Conservation (phyloP, 1,140 invertebrate species). For the Carcinoscorpius rotundicauda region DNA sequence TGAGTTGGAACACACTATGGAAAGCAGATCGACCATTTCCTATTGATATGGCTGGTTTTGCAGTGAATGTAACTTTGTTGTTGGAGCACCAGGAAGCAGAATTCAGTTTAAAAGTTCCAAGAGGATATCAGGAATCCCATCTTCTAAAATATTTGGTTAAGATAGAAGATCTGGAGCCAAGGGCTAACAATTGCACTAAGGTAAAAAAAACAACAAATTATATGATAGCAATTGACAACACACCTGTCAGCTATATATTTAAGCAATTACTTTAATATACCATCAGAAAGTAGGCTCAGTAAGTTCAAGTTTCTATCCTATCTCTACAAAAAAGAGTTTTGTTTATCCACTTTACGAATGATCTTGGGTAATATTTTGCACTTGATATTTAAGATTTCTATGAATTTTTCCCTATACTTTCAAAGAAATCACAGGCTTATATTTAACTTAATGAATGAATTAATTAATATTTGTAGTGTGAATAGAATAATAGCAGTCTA, state of each 20-base stretch:
- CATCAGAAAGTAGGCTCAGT: constrained; percentile 5
- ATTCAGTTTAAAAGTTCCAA: constrained; percentile 69
- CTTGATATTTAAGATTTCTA: no score
- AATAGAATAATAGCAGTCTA: no score
- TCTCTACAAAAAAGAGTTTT: no score
- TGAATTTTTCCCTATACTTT: no score
- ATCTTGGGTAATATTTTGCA: no score
- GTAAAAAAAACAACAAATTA: constrained; percentile 33
- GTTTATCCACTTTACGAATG: no score
- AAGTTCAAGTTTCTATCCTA: constrained; percentile 17
- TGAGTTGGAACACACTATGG: constrained; percentile 61
- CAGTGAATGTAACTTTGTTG: constrained; percentile 72
- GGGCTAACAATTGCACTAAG: constrained; percentile 78
- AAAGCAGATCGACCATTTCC: constrained; percentile 82
- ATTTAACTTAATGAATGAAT: no score
- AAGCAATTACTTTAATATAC: no score
- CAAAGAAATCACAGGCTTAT: no score
- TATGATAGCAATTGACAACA: no score
- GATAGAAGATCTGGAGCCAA: constrained; percentile 69
- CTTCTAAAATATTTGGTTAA: constrained; percentile 64
- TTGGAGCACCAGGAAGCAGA: constrained; percentile 57
- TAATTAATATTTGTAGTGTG: no score
- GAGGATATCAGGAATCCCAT: constrained; percentile 85
- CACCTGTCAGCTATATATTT: no score
- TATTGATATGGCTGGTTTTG: constrained; percentile 98